Base-by-base conservation (phyloP, 37 sponge, comb jelly and placozoan species). In the Tethya wilhelma region DNA sequence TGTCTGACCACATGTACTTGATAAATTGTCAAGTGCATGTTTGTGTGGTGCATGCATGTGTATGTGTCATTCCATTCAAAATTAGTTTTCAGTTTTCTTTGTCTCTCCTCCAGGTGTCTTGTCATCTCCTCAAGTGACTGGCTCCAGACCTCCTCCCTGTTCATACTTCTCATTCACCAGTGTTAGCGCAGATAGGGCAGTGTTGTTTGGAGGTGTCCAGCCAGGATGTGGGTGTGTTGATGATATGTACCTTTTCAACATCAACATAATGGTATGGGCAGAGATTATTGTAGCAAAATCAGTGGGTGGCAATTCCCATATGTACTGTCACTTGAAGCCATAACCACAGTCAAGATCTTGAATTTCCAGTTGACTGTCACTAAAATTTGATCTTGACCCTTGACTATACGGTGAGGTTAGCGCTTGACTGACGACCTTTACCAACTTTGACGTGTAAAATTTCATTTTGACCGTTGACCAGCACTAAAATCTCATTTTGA, bases 191-290 rank as follows among this genome's bases (percentile, higher is more conserved):
- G 65, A 75, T 49, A 42, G 62, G 4, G 82, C 74, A 33, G 67
- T 85, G 23, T 40, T 85, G 59, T 90, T 90, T 81, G 91, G 86
- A 44, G 91, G 91, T 1, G 17, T 66, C 0, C 86, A 85, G 25
- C 45, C 64, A 45, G 59, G 33, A 36, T 67, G 57, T 1, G 57
- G 86, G 46, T n/a, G n/a, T n/a, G 77, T 69, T 29, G 85, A 81
- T 64, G 86, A 90, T 45, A 29, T 75, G 20, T 76, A 76, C 45
- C 69, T 90, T 12, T 38, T 90, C 26, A 68, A 90, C 57, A 30
- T 85, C 37, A 31, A 29, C 23, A 65, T 39, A 43, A 46, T 74
- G 79, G 84, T 79, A 76, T 40, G 26, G 28, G 9, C 2, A n/a
- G n/a, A n/a, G n/a, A n/a, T n/a, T n/a, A n/a, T n/a, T n/a, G n/a